A percentile compares a stretch with the other conserved stretches of the same genome.
These are phyloP conservation scores for Grammomys dolichurus DNA, from an alignment of 2,113 vertebrate genomes.

Conservation along the genomic window DNA sequence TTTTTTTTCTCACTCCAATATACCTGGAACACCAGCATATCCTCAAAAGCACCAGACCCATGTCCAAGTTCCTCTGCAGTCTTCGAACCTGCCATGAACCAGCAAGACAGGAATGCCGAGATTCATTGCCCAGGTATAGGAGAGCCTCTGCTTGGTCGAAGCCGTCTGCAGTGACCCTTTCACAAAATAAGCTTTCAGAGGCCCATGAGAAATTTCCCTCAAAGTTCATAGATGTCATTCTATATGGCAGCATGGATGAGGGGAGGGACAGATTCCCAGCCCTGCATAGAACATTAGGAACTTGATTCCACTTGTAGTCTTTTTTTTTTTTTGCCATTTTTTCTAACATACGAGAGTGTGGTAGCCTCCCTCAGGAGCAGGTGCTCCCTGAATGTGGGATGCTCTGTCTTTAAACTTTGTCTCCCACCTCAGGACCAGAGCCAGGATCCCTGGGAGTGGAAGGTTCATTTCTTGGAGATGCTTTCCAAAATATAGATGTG, in stretches of 20 bases:
- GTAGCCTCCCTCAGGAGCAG: not conserved
- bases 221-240: not conserved
- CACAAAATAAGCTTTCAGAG: not conserved
- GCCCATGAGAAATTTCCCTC: not conserved
- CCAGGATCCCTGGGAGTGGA: slow-evolving; percentile 74
- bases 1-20: slow-evolving; percentile 69
- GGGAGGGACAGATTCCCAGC: not conserved
- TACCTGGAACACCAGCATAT: slow-evolving; percentile 89
- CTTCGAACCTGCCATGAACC: slow-evolving; percentile 87
- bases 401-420: not conserved
- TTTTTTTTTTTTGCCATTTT: not conserved
- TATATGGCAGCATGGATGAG: not conserved
- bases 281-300: not conserved
- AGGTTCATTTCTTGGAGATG: slow-evolving; percentile 73
- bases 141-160: not conserved
- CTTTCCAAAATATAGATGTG: slow-evolving; percentile 74
- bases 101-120: slow-evolving; percentile 81
- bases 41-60: slow-evolving; percentile 86
- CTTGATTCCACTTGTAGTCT: not conserved
- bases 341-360: accelerated
- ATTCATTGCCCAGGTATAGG: not conserved
- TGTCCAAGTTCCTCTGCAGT: slow-evolving; percentile 88
- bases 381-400: not conserved
- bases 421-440: slow-evolving; percentile 69
- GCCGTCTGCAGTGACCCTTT: not conserved